Conservation (phyloP, 1,140 invertebrate species). For the Apis mellifera region DNA sequence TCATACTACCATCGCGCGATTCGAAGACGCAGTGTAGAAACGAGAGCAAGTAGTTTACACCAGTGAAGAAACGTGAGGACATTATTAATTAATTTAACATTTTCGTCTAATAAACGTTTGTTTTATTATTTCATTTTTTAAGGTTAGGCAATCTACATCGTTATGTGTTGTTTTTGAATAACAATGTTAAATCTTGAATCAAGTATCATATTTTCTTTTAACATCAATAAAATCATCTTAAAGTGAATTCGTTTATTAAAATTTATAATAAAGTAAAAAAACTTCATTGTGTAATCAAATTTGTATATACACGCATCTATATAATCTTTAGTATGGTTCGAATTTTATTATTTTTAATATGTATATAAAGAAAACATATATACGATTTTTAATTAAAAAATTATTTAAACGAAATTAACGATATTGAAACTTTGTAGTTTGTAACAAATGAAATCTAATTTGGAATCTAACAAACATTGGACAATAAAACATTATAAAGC, state of each 20-base stretch:
- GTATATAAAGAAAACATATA: not conserved
- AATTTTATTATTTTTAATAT: not conserved
- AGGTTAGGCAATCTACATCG: not conserved
- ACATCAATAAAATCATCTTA: not conserved
- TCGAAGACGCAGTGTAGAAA: conserved; percentile 17
- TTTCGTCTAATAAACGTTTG: not conserved
- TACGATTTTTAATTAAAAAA: not conserved
- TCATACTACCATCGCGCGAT: not conserved
- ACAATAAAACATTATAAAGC: not conserved
- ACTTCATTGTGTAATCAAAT: not conserved
- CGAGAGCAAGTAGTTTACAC: not conserved
- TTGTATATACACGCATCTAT: not conserved
- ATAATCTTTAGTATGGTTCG: not conserved
- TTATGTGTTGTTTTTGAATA: not conserved
- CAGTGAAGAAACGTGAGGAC: not conserved
- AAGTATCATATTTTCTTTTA: not conserved
- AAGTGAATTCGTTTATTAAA: not conserved
- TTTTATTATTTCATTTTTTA: too few species aligned
- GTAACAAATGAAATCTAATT: not conserved
- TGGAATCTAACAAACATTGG: not conserved
- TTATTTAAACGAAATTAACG: not conserved
- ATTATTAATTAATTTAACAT: not conserved
- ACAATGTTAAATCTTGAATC: not conserved
- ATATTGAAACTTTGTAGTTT: not conserved
- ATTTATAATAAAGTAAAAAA: not conserved